phyloP scores from a whole-genome alignment of 1,140 invertebrate genomes.

The Frieseomelitta varia region DNA sequence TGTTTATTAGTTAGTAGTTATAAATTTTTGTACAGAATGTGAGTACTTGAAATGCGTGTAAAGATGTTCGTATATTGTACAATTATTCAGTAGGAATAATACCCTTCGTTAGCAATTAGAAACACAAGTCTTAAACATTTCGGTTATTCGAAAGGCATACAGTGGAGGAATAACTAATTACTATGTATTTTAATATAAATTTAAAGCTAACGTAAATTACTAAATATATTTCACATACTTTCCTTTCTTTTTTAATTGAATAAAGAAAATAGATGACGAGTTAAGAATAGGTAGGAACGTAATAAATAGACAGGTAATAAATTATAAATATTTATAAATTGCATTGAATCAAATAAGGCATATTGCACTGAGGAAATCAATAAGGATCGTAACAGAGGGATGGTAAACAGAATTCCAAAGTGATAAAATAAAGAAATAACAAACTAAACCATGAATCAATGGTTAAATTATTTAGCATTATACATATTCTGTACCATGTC shows the following conservation, averaged over 20 bases:
- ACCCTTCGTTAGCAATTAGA: conserved; percentile 36
- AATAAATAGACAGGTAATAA: not conserved
- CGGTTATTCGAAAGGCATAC: conserved; percentile 9
- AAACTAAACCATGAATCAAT: not conserved
- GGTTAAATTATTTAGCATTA: conserved; percentile 12
- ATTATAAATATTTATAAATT: not conserved
- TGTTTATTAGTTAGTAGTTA: conserved; percentile 52
- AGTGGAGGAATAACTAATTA: not conserved
- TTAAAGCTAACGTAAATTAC: conserved; percentile 4
- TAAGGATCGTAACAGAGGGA: not conserved
- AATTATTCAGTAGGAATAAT: conserved; percentile 41
- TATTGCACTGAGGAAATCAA: not conserved
- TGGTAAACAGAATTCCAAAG: not conserved
- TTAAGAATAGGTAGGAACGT: not conserved
- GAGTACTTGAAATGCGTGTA: conserved; percentile 47
- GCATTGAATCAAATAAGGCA: not conserved
- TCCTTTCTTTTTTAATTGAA: not conserved
- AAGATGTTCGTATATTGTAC: conserved; percentile 48
- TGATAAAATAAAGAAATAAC: not conserved
- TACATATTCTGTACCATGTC: not conserved
- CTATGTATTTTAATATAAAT: conserved; percentile 1
- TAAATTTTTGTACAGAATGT: conserved; percentile 49
- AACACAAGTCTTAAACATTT: conserved; percentile 40
- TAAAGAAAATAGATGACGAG: not conserved
- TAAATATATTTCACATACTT: not conserved